Base-by-base conservation (phyloP, 2,797 vertebrate species). In the Chelon labrosus region DNA sequence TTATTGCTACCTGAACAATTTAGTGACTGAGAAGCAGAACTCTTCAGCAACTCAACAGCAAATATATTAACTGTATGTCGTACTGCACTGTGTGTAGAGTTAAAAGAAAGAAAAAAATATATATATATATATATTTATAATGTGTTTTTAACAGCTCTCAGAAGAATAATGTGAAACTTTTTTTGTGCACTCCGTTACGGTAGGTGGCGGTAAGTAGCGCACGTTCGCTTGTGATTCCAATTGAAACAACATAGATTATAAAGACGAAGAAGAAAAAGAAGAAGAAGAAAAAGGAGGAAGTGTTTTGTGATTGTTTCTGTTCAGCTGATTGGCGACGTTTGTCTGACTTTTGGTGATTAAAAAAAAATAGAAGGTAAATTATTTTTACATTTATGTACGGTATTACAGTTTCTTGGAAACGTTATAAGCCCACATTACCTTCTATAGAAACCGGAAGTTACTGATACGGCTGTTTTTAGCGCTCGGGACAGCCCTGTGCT, bases 231-330 rank as follows among this genome's bases (percentile, higher is more conserved):
- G 10, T 2, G 42, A 8, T 10, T 19, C 8, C 11, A 5, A 11
- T 4, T 1, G 12, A 63, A 35, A 50, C 17, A 10, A 19, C 42
- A 19, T 7, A 6, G 19, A 2, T 1, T 16, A 35, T 17, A 27
- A 56, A 70, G 19, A 20, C 0, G 20, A 17, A 10, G 16, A 49
- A 17, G 64, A 77, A 62, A 67, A 79, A 77, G 60, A 75, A 17
- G 13, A 8, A 50, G 27, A 19, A n/a, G 17, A 17, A 46, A 57
- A 71, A 66, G 50, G 53, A 65, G 67, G 88, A 87, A 89, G 83
- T 75, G 35, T 46, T 46, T n/a, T 16, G 12, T 16, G 3, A 20
- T 57, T 79, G 25, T 84, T 19, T 19, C 17, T 10, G 49, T 42
- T 10, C n/a, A n/a, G 22, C 27, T 13, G 0, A 19, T 13, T 68